Percentiles rank a stretch among this genome's conserved stretches.
phyloP scores from a whole-genome alignment of 1,140 invertebrate species.

The Pteromalus puparum region DNA sequence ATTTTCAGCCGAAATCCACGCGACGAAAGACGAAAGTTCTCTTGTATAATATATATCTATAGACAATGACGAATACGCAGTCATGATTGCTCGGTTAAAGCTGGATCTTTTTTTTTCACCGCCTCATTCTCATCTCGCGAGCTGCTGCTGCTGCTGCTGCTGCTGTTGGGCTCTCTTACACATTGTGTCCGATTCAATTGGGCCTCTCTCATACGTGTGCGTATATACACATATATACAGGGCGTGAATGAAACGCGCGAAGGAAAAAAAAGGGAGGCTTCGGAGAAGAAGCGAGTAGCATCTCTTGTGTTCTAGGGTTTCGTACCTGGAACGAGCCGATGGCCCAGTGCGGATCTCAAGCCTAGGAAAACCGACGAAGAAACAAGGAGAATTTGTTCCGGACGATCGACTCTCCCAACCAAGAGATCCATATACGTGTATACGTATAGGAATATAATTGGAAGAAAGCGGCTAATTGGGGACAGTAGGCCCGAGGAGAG shows the following conservation, averaged over 20 bases:
- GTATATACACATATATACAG: background rate
- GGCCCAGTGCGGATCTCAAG: too few relatives aligned
- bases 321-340: background rate
- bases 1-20: constrained; percentile 38
- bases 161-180: too few relatives aligned
- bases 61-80: constrained; percentile 53
- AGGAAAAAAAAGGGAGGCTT: background rate
- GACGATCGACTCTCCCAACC: background rate
- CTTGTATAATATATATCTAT: background rate
- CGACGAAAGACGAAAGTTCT: too few relatives aligned
- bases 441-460: constrained; percentile 26
- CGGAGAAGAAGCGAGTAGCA: constrained; percentile 34
- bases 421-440: background rate
- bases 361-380: background rate
- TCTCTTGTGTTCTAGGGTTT: background rate
- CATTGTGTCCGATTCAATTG: constrained; percentile 32
- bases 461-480: constrained; percentile 46
- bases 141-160: background rate
- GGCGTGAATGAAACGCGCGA: background rate
- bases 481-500: background rate
- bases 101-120: constrained; percentile 14
- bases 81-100: constrained; percentile 54
- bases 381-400: constrained; percentile 32
- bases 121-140: constrained; percentile 3
- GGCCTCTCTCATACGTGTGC: background rate